phyloP scores from a whole-genome alignment of 2,797 vertebrate species.

The Hipposideros larvatus region DNA sequence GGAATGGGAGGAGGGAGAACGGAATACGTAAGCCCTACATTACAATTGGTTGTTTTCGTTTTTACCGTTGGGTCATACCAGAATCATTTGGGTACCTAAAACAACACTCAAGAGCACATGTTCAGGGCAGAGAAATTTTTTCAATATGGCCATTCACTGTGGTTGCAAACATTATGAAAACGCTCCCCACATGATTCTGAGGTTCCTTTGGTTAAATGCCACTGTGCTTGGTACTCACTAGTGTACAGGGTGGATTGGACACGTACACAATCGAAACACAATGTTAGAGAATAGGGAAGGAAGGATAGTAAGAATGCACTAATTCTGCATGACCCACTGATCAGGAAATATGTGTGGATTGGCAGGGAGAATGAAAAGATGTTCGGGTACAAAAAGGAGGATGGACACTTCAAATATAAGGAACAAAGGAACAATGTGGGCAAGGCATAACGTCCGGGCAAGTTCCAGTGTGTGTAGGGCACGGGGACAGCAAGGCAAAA shows the following conservation, averaged over 20 bases:
- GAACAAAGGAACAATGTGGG: neutral
- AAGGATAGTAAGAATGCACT: neutral
- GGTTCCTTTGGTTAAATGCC: neutral
- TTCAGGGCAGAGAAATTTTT: neutral
- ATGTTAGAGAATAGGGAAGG: neutral
- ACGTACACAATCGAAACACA: neutral
- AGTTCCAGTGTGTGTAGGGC: neutral
- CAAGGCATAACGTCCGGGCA: neutral
- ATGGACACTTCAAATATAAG: neutral
- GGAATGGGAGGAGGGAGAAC: neutral
- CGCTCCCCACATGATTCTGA: neutral
- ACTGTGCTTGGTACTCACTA: neutral
- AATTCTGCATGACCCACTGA: neutral
- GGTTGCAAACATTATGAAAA: neutral
- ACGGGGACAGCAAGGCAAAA: neutral
- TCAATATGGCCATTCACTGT: neutral
- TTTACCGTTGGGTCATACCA: neutral
- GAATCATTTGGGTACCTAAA: neutral
- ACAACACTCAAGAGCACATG: neutral
- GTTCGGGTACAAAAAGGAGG: neutral
- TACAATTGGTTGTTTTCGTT: neutral
- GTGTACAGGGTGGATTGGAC: neutral
- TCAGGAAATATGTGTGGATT: neutral
- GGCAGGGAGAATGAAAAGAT: neutral
- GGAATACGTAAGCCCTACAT: neutral